Evolutionary conservation across 1,140 invertebrate genomes (phyloP), one percentile per base, ranked within the genome.

Genomic region (Chymomyza costata): DNA sequence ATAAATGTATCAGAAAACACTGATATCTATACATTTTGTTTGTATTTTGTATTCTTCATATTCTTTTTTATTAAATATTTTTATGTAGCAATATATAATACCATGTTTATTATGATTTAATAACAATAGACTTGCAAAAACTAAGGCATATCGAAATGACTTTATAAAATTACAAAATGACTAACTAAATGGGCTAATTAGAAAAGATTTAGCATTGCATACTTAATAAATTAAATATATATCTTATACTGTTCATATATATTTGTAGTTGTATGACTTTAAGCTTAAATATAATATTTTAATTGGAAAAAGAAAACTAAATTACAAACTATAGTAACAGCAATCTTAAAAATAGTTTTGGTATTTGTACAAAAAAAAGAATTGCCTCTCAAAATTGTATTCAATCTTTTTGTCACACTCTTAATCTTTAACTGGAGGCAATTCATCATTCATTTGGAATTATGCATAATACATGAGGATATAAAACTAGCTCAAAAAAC

Each of bases 241-340:
- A 39, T 13, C 28, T 41, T 19, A 31, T 35, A 17, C 10, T 19
- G 8, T 51, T 15, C 45, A 19, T 43, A 19, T 41, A 40, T 48
- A 21, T 16, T 31, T 19, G 8, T 46, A 52, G 3, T 2, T 16
- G 19, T 48, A 28, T 31, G 11, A n/a, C n/a, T n/a, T n/a, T n/a
- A n/a, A n/a, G n/a, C n/a, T n/a, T 48, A 17, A 43, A 18, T 41
- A 3, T 31, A 11, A 34, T 39, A 8, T 47, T 50, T 31, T 54
- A 66, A 50, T 37, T 66, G 40, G 25, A 37, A 47, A 52, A 15
- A 47, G 11, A 47, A 52, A 15, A 47, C 14, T 65, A 40, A 16
- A 46, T 60, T 68, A 73, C 41, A 52, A 68, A 74, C 69, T 68
- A 64, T 40, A 47, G 31, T 47, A 73, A 68, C 59, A 67, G 49